These are phyloP conservation scores for Darevskia mixta DNA, from an alignment of 2,797 vertebrate species.

Conservation along the genomic window DNA sequence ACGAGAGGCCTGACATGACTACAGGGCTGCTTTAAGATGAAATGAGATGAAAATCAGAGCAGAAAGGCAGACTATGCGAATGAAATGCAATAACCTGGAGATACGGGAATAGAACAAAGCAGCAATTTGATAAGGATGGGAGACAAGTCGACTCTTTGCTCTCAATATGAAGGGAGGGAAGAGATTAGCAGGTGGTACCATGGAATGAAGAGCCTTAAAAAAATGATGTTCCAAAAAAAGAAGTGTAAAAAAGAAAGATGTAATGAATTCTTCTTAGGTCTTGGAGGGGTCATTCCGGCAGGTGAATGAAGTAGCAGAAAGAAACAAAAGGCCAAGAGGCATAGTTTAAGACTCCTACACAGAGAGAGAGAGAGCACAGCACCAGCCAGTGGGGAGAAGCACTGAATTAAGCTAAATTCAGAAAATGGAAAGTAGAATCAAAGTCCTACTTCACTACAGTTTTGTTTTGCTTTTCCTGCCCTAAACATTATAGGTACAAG, in stretches of 20 bases:
- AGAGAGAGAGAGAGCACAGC: neutral
- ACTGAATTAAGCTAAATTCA: conserved; percentile 42
- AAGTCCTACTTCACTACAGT: neutral
- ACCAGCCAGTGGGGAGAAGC: neutral
- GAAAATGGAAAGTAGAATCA: neutral
- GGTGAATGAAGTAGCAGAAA: conserved; percentile 6
- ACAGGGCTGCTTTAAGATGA: conserved; percentile 38
- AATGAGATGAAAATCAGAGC: conserved; percentile 58
- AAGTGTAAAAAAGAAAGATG: conserved; percentile 25
- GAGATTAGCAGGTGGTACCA: conserved; percentile 42
- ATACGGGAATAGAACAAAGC: conserved; percentile 19
- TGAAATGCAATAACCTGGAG: conserved; percentile 43
- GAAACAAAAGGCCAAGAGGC: conserved; percentile 13
- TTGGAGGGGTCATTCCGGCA: neutral
- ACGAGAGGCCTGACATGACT: conserved; percentile 17
- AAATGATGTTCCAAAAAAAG: conserved; percentile 15
- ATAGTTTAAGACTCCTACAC: conserved; percentile 6
- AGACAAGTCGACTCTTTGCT: conserved; percentile 51
- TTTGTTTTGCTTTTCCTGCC: neutral
- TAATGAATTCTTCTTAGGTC: conserved; percentile 29
- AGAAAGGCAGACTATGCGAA: conserved; percentile 24
- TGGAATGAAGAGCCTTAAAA: neutral
- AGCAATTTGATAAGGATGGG: conserved; percentile 47
- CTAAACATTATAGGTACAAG: neutral
- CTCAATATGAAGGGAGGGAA: conserved; percentile 47